These are phyloP conservation scores for Sminthurinus signatus DNA, from an alignment of 1,140 invertebrate genomes.

Conservation along the genomic window DNA sequence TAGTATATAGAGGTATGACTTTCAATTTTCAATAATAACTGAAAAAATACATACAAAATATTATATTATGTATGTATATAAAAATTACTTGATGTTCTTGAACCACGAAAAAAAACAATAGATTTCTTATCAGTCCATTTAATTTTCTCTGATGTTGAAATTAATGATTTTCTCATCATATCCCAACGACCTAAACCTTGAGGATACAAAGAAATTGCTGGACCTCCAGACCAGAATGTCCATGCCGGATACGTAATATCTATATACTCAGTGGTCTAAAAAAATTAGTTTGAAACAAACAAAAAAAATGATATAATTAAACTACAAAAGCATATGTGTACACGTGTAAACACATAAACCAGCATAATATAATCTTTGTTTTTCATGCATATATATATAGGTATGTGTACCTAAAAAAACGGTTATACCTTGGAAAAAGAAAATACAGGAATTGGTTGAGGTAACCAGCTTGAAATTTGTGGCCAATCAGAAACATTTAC, in stretches of 20 bases:
- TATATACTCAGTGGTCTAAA: slow-evolving; percentile 65
- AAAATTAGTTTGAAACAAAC: no score
- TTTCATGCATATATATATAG: no score
- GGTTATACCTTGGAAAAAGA: slow-evolving; percentile 86
- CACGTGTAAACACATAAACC: no score
- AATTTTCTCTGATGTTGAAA: slow-evolving; percentile 56
- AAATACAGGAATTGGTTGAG: slow-evolving; percentile 67
- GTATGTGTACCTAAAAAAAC: no score
- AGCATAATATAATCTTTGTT: no score
- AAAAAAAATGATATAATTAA: no score
- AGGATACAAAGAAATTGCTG: slow-evolving; percentile 87
- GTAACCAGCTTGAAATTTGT: slow-evolving; percentile 62
- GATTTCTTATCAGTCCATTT: slow-evolving; percentile 71
- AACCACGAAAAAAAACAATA: slow-evolving; percentile 86
- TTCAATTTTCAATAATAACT: no score
- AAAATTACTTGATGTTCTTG: slow-evolving; percentile 81
- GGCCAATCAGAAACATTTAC: slow-evolving; percentile 91
- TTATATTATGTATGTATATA: no score
- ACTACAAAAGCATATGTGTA: no score
- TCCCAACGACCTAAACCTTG: slow-evolving; percentile 91
- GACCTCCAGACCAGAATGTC: slow-evolving; percentile 76
- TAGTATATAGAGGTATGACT: no score
- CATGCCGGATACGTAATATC: slow-evolving; percentile 96
- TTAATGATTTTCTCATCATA: slow-evolving; percentile 63
- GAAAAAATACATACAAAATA: no score